Evolutionary conservation across 2,113 vertebrate genomes (phyloP), one percentile per base, ranked within the genome.

Genomic region (Vicugna pacos): DNA sequence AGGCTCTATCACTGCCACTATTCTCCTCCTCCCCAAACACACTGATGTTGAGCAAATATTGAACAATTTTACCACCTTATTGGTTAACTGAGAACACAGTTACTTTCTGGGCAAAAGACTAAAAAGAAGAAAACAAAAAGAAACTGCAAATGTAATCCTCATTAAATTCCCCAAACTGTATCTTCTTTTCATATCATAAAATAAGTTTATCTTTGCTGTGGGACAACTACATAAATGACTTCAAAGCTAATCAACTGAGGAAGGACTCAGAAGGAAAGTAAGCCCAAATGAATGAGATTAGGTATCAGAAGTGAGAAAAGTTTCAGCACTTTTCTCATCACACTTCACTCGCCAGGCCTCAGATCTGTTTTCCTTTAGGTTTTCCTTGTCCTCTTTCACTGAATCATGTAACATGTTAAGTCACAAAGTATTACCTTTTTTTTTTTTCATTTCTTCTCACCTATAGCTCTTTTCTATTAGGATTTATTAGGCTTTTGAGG

Each of bases 261-360:
- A n/a, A n/a, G n/a, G 35, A 35, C 35, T 35, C 35, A 2, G 35
- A 35, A 88, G 69, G 73, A 95, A 80, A 91, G 32, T 20, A 69
- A 80, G 77, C 32, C 22, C 12, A 84, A 75, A 3, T 32, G 65
- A 70, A 81, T 65, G 28, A 85, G 89, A 89, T 79, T 28, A 60
- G 79, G 69, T 54, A 7, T 3, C 67, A 77, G 52, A 46, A 89
- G 58, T 52, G 38, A 92, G 75, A 85, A 52, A 20, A 6, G 22
- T 16, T 38, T 20, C 12, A n/a, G 30, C 1, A 3, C 0, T 8
- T 26, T 54, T 35, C 35, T 35, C 58, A 54, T 12, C 17, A 76
- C 54, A n/a, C 50, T 24, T 35, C 8, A 19, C 3, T 54, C 0
- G 0, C 11, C 30, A 16, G n/a, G 13, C 28, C n/a, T n/a, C n/a